phyloP scores from a whole-genome alignment of 35 echinoderm and acorn worm genomes.

The Diadema setosum region DNA sequence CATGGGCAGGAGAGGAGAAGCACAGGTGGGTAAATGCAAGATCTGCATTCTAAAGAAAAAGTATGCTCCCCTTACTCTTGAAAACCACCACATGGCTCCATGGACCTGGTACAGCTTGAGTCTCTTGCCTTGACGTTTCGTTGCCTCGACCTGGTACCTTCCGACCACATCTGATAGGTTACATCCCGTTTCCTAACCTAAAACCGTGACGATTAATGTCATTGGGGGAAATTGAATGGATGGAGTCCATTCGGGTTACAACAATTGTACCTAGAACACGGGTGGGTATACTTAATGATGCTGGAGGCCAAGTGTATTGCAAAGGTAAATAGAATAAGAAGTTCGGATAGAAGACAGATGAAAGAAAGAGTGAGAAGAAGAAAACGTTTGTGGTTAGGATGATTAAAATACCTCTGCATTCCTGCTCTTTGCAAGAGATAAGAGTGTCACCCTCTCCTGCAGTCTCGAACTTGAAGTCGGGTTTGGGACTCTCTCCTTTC shows the following conservation, averaged over 20 bases:
- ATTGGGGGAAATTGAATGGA: too few species aligned
- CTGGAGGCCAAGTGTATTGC: background rate
- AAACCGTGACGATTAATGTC: background rate
- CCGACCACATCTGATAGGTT: background rate
- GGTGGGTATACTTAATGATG: background rate
- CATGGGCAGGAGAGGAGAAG: background rate
- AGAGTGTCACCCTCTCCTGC: constrained; percentile 32
- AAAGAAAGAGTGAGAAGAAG: background rate
- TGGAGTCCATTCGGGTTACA: background rate
- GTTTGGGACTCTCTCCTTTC: constrained; percentile 35
- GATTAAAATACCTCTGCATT: constrained; percentile 80
- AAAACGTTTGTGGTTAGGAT: background rate
- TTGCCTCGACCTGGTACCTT: background rate
- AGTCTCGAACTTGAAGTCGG: constrained; percentile 42
- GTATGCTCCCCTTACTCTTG: background rate
- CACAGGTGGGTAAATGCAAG: background rate
- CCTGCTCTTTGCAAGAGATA: constrained; percentile 50
- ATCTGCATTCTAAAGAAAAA: background rate
- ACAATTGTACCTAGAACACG: background rate
- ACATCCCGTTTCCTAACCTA: too few species aligned
- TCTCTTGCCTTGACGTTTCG: background rate
- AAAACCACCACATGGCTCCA: background rate
- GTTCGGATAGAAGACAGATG: background rate
- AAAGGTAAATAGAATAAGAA: background rate
- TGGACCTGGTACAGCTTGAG: background rate